Evolutionary conservation across 2,797 vertebrate genomes (phyloP), one percentile per base, ranked within the genome.

Genomic region (Lacerta viridis): DNA sequence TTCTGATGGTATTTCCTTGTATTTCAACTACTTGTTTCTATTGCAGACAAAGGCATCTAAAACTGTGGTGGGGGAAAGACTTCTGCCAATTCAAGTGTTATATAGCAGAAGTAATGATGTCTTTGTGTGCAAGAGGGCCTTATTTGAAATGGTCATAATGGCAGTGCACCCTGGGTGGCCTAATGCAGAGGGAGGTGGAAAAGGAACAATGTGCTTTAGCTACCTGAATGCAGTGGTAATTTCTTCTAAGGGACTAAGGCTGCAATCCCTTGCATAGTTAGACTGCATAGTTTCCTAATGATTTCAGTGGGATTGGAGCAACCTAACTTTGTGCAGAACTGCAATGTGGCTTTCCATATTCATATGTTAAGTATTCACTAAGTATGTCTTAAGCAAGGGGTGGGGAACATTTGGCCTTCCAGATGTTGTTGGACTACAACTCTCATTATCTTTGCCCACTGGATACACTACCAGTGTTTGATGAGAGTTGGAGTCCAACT

Each of bases 21-120:
- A 15, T 71, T 89, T 89, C 80, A 74, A 20, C 83, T 17, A 75
- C 33, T 80, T 29, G 25, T 71, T 89, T 75, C 55, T 61, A 81
- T 23, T 74, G 41, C 18, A 23, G 71, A 74, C 29, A 23, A 80
- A 75, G n/a, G 43, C 25, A n/a, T 29, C 87, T 83, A 39, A 85
- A 69, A 69, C 74, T 80, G 7, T 20, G 68, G 17, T 11, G 3
- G 7, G 6, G n/a, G 68, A 59, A 80, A 55, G 78, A 64, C 33
- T 75, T 46, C 79, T 59, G 4, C 27, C 33, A 29, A 64, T 39
- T 61, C 33, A 75, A 59, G 71, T 87, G 29, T 80, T 66, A 75
- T 74, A 69, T 9, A 86, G 61, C 41, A 89, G 72, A 71, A 50
- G 20, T 29, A 69, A 86, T 64, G 15, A 36, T 15, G 46, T 36